phyloP scores from a whole-genome alignment of 2,797 vertebrate species.

The Epinephelus malabaricus region DNA sequence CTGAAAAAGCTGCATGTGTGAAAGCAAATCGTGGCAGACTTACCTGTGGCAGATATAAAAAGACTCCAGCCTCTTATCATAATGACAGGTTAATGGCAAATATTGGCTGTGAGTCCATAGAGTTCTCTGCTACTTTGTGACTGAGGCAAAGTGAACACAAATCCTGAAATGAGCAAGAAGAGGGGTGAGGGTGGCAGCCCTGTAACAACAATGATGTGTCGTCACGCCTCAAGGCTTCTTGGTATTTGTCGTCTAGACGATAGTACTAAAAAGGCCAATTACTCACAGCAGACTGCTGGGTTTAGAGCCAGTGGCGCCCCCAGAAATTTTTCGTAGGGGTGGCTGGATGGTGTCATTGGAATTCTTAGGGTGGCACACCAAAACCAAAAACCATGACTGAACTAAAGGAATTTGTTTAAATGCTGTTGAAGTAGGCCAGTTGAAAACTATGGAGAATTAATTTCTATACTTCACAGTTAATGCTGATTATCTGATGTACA shows the following conservation, averaged over 20 bases:
- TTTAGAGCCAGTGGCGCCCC: too few relatives aligned
- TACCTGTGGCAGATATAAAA: neutral
- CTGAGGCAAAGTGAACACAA: slow-evolving; percentile 13
- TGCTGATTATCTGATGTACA: too few relatives aligned
- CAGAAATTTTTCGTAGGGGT: too few relatives aligned
- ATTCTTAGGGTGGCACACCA: too few relatives aligned
- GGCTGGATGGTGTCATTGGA: too few relatives aligned
- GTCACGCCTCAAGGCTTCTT: slow-evolving; percentile 65
- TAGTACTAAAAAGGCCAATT: slow-evolving; percentile 67
- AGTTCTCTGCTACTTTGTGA: slow-evolving; percentile 9
- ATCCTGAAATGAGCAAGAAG: slow-evolving; percentile 5
- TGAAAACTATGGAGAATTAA: too few relatives aligned
- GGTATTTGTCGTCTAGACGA: slow-evolving; percentile 73
- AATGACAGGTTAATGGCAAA: neutral
- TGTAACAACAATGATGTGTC: slow-evolving; percentile 61
- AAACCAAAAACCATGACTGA: too few relatives aligned
- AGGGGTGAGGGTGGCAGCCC: slow-evolving; percentile 24
- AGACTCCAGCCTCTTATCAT: neutral
- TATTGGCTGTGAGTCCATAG: neutral
- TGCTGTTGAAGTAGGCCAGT: too few relatives aligned
- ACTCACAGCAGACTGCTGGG: slow-evolving; percentile 59
- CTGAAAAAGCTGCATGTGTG: neutral
- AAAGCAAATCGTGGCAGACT: neutral
- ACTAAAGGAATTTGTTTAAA: too few relatives aligned
- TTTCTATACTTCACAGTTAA: too few relatives aligned